Evolutionary conservation across 2,113 vertebrate genomes (phyloP).

Genomic region (Thunnus maccoyii): DNA sequence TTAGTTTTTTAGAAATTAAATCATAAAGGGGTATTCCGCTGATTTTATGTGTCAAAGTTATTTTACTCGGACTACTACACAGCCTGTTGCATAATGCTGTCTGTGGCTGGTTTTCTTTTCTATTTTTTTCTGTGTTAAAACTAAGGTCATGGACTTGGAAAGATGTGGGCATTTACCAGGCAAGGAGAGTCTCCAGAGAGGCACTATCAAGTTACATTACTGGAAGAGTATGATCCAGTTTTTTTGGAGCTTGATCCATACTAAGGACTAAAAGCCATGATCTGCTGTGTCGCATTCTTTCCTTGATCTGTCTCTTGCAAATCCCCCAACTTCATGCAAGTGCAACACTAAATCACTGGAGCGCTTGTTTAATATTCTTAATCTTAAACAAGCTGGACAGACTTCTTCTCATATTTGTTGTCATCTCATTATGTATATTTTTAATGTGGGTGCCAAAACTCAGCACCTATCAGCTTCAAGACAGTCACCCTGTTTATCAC

Average conservation of each 20-base stretch:
- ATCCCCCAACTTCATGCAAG: too few relatives aligned
- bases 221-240: background rate
- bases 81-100: too few relatives aligned
- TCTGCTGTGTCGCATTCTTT: background rate
- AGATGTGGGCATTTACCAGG: background rate
- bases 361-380: background rate
- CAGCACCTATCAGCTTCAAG: constrained; percentile 29
- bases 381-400: background rate
- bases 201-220: too few relatives aligned
- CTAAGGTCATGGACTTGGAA: background rate
- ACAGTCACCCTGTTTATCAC: constrained; percentile 51
- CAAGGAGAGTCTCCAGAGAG: too few relatives aligned
- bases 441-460: constrained; percentile 28
- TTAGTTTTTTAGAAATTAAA: too few relatives aligned
- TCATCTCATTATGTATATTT: constrained; percentile 7
- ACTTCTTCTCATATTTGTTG: background rate
- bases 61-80: too few relatives aligned
- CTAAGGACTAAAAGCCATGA: background rate
- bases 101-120: too few relatives aligned
- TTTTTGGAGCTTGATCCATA: background rate
- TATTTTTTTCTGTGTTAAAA: too few relatives aligned
- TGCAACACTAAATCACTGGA: too few relatives aligned
- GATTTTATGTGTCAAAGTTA: too few relatives aligned
- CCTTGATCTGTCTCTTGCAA: too few relatives aligned
- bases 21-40: too few relatives aligned